Base-by-base conservation (phyloP, 2,888 invertebrate species). In the Cerceris ruficornis region DNA sequence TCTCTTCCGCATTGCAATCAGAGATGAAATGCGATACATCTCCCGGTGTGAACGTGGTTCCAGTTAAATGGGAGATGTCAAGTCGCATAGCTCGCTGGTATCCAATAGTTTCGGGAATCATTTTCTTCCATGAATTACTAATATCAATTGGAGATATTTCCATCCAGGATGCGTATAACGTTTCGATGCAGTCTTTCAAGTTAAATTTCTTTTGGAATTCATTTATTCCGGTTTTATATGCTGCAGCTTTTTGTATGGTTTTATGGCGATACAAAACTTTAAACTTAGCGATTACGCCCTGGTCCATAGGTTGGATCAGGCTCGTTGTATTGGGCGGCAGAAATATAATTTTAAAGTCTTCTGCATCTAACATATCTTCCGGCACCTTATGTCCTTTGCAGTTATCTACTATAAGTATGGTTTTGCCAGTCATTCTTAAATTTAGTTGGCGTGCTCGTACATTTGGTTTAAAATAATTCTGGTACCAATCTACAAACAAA, bases 301-400 rank as follows among this genome's bases (percentile, higher is more conserved):
- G 88, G 66, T 86, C 81, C 87, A 87, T 88, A 4, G 87, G 87
- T 61, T 88, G 87, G 15, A 88, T 69, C 2, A 88, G 43, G 7
- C 80, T 57, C 2, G 84, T 87, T 6, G 84, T 84, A 64, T 81
- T 87, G 1, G 83, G 81, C 39, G 87, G 84, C 13, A 88, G 54
- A 68, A 72, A 85, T 13, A 80, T 69, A 1, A 84, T 75, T 69
- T 65, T 64, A 28, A 84, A 84, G 52, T 81, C 15, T 11, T 70
- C 70, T 41, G 50, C 58, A 11, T 60, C 54, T 2, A 46, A 7
- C n/a, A 28, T n/a, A n/a, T n/a, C 17, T 39, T 61, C 0, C 69
- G 65, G 28, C 1, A 55, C 2, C 7, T 7, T 55, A 28, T 55
- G 55, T 6, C 28, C 55, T 17, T 0, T 17, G n/a, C 79, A 80